Percentiles rank a stretch among this genome's conserved stretches.
phyloP scores from a whole-genome alignment of 2,797 vertebrate species.

The Margarornis squamiger region DNA sequence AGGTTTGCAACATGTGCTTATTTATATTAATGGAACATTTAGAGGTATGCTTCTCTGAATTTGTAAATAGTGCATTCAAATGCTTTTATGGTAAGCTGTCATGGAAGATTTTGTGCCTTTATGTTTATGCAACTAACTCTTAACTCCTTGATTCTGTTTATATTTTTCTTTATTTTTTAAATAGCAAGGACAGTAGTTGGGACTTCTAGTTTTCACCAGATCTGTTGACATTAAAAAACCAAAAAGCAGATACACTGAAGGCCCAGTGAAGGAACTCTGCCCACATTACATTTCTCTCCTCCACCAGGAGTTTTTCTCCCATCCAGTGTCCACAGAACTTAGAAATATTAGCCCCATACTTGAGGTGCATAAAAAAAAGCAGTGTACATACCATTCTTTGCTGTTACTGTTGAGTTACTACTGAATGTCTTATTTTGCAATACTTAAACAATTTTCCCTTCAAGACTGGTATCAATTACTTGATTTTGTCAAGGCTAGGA shows the following conservation, averaged over 20 bases:
- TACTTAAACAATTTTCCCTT: not conserved
- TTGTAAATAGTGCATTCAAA: not conserved
- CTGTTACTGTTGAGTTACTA: not conserved
- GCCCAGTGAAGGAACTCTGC: not conserved
- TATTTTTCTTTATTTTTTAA: not conserved
- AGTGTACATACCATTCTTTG: not conserved
- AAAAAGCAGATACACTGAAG: not conserved
- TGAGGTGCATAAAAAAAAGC: not conserved
- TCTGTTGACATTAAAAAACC: not conserved
- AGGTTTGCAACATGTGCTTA: not conserved
- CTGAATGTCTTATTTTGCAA: not conserved
- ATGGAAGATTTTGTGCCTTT: not conserved
- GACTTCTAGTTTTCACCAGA: not conserved
- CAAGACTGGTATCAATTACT: not conserved
- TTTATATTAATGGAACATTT: not conserved
- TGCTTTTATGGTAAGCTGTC: not conserved
- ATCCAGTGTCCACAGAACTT: not conserved
- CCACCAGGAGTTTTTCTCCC: not conserved
- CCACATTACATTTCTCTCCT: not conserved
- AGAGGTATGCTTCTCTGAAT: not conserved
- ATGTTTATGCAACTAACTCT: not conserved
- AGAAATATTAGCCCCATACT: not conserved
- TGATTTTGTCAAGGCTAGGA: not conserved
- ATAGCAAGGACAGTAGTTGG: not conserved
- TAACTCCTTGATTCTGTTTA: not conserved